A percentile compares a stretch with the other conserved stretches of the same genome.
Evolutionary conservation across 2,113 vertebrate genomes (phyloP).

Genomic region (Calidris pugnax): DNA sequence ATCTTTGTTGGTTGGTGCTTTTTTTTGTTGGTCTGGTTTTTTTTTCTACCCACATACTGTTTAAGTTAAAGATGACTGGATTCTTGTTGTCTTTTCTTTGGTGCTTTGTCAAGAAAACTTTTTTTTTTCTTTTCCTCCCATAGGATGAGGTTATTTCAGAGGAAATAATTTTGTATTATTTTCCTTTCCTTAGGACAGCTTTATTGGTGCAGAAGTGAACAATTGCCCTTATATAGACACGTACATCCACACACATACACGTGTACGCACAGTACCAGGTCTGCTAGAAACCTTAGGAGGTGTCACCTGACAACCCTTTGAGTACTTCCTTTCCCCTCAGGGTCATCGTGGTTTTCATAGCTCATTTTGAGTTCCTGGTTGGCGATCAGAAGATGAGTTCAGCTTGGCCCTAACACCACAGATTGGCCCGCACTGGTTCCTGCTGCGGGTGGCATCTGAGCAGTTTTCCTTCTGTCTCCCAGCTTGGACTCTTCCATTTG

Average conservation of each 20-base stretch:
- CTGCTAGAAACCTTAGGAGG: constrained; percentile 11
- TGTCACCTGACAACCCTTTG: constrained; percentile 61
- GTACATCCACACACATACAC: not conserved
- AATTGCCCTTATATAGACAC: not conserved
- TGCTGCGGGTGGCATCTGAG: not conserved
- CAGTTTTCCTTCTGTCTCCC: not conserved
- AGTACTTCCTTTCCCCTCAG: constrained; percentile 40
- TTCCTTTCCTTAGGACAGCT: constrained; percentile 19
- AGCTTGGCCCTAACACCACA: not conserved
- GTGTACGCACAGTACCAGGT: not conserved
- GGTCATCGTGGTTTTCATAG: constrained; percentile 1
- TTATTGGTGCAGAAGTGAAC: constrained; percentile 26
- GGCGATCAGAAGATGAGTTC: not conserved
- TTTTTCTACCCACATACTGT: not conserved
- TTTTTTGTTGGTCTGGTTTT: not conserved
- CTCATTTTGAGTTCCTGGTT: not conserved
- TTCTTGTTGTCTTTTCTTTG: constrained; percentile 44
- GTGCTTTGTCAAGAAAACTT: constrained; percentile 52
- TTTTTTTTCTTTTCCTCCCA: not conserved
- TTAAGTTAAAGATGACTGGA: constrained; percentile 58
- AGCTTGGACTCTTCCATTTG: not conserved
- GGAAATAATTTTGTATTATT: not conserved
- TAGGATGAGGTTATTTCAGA: not conserved
- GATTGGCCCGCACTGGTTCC: not conserved
- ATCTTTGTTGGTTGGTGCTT: constrained; percentile 51